Base-by-base conservation (phyloP, 2,797 vertebrate species). In the Mus spretus region DNA sequence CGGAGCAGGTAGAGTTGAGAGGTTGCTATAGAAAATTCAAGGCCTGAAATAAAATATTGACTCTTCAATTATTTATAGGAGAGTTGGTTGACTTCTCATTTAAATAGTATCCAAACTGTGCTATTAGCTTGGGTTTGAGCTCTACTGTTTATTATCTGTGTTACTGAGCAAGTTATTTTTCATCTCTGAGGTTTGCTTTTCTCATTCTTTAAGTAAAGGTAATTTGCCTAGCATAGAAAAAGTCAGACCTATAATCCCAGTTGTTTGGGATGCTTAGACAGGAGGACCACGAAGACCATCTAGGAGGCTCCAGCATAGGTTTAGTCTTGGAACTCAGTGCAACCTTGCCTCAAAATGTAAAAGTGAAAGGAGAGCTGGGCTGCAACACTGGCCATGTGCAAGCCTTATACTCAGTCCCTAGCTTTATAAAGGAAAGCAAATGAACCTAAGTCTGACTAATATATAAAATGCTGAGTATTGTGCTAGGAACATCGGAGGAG, bases 181-280 rank as follows among this genome's bases (percentile, higher is more conserved):
- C 72, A 50, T 95, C 61, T 95, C 50, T 72, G 65, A 93, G 37
- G 63, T 47, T 50, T 50, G 53, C 53, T 92, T 94, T 97, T 93
- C 77, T 93, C 37, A 81, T 63, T 1, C 26, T 37, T 72, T 72
- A 53, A 85, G 63, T 85, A 50, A 55, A 55, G 14, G 13, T 86
- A 70, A 53, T 55, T 87, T 87, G 34, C 34, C 14, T 37, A 55
- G 7, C 3, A 37, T 74, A 40, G 63, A 87, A 57, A 72, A 87
- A 37, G 24, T 40, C 34, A 28, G 31, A 50, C 44, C 31, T 85
- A 50, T 67, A 67, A 67, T 55, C 24, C 2, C 2, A 37, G 31
- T 37, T 57, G 26, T 37, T 74, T 74, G 50, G 24, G 34, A 72
- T 22, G 13, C 67, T 28, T 2, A 37, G 2, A n/a, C 85, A 87